Evolutionary conservation across 2,888 invertebrate species (phyloP).

Genomic region (Malacosoma neustria): DNA sequence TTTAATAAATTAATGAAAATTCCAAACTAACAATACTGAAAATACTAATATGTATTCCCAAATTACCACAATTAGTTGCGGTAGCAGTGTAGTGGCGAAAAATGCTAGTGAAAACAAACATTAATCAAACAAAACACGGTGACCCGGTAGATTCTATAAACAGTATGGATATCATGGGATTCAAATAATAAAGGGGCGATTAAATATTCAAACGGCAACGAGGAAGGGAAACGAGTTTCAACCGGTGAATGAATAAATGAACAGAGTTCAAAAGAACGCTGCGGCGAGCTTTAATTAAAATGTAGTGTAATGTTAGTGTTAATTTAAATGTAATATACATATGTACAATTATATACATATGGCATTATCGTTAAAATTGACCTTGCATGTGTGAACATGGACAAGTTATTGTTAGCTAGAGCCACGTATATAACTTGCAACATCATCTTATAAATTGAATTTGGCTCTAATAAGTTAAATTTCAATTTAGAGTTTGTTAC

Average conservation of each 20-base stretch:
- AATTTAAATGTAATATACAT: too few species aligned
- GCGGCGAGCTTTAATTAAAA: slow-evolving; percentile 16
- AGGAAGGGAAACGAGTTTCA: slow-evolving; percentile 31
- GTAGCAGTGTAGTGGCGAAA: too few species aligned
- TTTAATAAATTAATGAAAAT: too few species aligned
- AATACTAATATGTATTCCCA: too few species aligned
- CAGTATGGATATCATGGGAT: slow-evolving; percentile 11
- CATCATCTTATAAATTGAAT: neutral
- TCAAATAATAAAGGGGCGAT: slow-evolving; percentile 19
- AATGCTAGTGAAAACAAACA: too few species aligned
- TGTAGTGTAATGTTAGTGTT: too few species aligned
- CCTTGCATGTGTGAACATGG: slow-evolving; percentile 6
- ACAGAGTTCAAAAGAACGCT: slow-evolving; percentile 8
- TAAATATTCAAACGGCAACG: slow-evolving; percentile 22
- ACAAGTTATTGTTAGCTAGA: neutral
- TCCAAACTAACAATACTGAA: too few species aligned
- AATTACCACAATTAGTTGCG: too few species aligned
- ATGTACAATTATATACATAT: too few species aligned
- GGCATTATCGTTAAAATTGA: slow-evolving; percentile 33
- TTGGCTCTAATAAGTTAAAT: too few species aligned
- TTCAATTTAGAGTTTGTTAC: too few species aligned
- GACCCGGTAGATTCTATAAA: slow-evolving; percentile 4
- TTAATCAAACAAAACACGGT: too few species aligned
- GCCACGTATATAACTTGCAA: slow-evolving; percentile 5
- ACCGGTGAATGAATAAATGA: slow-evolving; percentile 25